phyloP scores from a whole-genome alignment of 2,888 invertebrate species.

The Hydroisotoma schaefferi region DNA sequence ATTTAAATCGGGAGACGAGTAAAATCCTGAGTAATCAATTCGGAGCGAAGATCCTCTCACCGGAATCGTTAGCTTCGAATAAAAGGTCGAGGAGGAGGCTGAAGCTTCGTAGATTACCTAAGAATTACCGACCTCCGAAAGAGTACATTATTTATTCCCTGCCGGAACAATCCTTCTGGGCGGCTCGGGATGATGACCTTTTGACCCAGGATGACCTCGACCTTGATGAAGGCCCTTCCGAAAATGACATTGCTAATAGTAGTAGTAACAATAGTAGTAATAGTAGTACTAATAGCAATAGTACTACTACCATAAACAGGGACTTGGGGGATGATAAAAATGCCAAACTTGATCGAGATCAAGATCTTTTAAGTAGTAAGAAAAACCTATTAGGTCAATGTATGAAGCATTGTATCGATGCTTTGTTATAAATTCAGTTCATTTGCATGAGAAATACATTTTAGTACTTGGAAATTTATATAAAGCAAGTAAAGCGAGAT shows the following conservation, averaged over 20 bases:
- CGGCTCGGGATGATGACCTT: not conserved
- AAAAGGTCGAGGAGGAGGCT: not conserved
- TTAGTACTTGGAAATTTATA: no score
- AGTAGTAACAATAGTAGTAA: not conserved
- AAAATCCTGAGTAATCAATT: not conserved
- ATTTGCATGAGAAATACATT: no score
- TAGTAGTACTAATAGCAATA: not conserved
- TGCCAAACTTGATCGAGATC: not conserved
- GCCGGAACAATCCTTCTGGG: slow-evolving; percentile 5
- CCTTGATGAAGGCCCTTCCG: not conserved
- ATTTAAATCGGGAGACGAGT: no score
- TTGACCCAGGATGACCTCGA: not conserved
- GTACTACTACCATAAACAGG: no score
- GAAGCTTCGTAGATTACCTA: not conserved
- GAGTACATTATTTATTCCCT: slow-evolving; percentile 3
- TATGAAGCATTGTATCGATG: not conserved
- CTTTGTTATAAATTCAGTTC: not conserved
- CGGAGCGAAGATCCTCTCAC: not conserved
- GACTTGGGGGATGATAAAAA: not conserved
- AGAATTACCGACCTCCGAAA: not conserved
- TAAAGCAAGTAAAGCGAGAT: no score
- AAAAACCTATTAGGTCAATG: not conserved
- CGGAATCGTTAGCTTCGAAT: not conserved
- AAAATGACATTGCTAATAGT: not conserved
- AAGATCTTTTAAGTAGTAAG: not conserved